These are phyloP conservation scores for Heliornis fulica DNA, from an alignment of 2,113 vertebrate genomes.

Conservation along the genomic window DNA sequence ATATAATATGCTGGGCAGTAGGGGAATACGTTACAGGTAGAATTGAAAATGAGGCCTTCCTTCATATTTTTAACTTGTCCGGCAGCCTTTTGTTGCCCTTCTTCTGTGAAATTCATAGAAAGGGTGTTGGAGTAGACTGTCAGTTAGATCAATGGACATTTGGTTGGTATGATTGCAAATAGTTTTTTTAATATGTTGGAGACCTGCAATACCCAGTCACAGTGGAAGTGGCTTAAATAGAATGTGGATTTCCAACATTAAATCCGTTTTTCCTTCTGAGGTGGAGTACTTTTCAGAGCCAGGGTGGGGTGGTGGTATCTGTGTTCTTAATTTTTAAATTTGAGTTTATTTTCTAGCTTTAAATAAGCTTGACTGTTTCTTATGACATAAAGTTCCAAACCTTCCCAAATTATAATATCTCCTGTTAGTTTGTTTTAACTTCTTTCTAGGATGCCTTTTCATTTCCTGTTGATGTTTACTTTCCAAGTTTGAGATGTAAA, in stretches of 20 bases:
- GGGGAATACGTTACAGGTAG: no score
- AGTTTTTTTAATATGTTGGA: not conserved
- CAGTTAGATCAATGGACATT: not conserved
- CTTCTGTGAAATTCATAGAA: not conserved
- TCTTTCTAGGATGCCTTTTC: not conserved
- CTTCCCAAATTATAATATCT: not conserved
- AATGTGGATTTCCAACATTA: not conserved
- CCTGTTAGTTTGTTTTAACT: not conserved
- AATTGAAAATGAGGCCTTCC: not conserved
- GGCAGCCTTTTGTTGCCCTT: no score
- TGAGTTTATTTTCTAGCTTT: no score
- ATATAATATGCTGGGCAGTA: not conserved
- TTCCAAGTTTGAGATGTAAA: not conserved
- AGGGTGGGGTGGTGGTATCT: not conserved
- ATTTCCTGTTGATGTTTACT: not conserved
- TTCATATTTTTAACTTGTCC: not conserved
- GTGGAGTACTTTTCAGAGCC: not conserved
- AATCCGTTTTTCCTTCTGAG: not conserved
- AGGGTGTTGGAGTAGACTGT: not conserved
- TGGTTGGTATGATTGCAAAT: not conserved
- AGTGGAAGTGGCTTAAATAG: not conserved
- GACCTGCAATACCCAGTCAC: not conserved
- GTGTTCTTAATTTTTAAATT: no score
- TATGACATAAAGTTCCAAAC: not conserved
- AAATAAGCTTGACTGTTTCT: not conserved